Evolutionary conservation across 2,888 invertebrate species (phyloP).

Genomic region (Hydrotaea diabolus): DNA sequence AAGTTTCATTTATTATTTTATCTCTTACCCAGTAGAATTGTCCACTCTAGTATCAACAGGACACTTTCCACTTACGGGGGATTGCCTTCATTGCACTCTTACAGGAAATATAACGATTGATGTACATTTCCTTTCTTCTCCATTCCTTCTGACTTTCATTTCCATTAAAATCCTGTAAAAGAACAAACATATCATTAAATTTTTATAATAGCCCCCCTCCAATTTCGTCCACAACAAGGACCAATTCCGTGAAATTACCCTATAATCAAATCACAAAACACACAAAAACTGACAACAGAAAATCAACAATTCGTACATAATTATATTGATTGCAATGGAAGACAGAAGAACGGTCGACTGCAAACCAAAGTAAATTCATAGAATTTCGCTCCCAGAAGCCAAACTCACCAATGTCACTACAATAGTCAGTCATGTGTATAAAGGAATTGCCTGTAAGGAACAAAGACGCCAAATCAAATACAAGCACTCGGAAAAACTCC

Average conservation of each 20-base stretch:
- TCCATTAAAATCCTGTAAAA: not conserved
- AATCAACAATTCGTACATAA: conserved; percentile 65
- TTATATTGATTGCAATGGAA: conserved; percentile 32
- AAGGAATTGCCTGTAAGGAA: conserved; percentile 22
- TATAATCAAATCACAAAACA: conserved; percentile 65
- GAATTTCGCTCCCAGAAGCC: conserved; percentile 40
- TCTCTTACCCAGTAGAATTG: too few species aligned
- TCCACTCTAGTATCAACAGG: too few species aligned
- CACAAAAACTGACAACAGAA: conserved; percentile 64
- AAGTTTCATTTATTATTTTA: too few species aligned
- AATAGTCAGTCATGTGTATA: conserved; percentile 22
- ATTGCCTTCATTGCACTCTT: too few species aligned
- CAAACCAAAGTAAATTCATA: conserved; percentile 51
- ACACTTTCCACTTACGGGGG: too few species aligned
- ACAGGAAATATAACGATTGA: too few species aligned
- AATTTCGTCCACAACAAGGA: not conserved
- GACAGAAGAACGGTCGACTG: not conserved
- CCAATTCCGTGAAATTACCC: conserved; percentile 57
- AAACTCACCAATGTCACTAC: conserved; percentile 46
- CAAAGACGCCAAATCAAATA: conserved; percentile 40
- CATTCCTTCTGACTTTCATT: not conserved
- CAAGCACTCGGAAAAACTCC: conserved; percentile 43
- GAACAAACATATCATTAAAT: conserved; percentile 64
- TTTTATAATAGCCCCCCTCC: conserved; percentile 34
- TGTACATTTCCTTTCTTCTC: not conserved